Evolutionary conservation across 2,797 vertebrate species (phyloP).

Genomic region (Orientallactaga sibirica): DNA sequence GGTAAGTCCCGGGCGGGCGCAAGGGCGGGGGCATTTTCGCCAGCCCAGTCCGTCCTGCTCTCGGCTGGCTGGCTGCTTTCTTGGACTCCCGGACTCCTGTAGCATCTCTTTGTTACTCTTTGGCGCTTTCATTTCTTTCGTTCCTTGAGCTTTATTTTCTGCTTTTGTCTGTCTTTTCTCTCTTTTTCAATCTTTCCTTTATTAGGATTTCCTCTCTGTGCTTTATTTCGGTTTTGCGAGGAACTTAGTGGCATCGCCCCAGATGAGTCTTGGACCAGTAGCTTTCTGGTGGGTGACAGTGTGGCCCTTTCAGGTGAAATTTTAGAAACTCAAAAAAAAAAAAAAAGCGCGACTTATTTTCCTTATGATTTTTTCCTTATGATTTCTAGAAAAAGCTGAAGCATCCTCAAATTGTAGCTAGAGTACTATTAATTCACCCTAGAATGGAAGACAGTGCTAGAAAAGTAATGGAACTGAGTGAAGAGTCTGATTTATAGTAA

Average conservation of each 20-base stretch:
- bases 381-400: constrained; percentile 13
- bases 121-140: not conserved
- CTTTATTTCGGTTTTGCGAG: not conserved
- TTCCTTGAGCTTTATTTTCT: not conserved
- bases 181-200: not conserved
- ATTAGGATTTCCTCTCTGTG: not conserved
- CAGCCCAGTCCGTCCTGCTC: not conserved
- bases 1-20: constrained; percentile 87
- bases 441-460: too few relatives aligned
- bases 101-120: constrained; percentile 8
- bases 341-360: constrained; percentile 32
- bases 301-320: constrained; percentile 31
- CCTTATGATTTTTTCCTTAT: not conserved
- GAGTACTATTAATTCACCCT: not conserved
- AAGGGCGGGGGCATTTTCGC: constrained; percentile 27
- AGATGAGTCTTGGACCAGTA: not conserved
- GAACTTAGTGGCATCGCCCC: not conserved
- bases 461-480: not conserved
- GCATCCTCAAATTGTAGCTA: not conserved
- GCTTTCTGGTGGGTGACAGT: not conserved
- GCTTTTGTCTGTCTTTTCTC: not conserved
- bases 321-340: not conserved
- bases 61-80: not conserved
- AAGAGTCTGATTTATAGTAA: not conserved
- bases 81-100: fast-evolving